phyloP scores from a whole-genome alignment of 2,888 invertebrate genomes.

The Oxytorus armatus region DNA sequence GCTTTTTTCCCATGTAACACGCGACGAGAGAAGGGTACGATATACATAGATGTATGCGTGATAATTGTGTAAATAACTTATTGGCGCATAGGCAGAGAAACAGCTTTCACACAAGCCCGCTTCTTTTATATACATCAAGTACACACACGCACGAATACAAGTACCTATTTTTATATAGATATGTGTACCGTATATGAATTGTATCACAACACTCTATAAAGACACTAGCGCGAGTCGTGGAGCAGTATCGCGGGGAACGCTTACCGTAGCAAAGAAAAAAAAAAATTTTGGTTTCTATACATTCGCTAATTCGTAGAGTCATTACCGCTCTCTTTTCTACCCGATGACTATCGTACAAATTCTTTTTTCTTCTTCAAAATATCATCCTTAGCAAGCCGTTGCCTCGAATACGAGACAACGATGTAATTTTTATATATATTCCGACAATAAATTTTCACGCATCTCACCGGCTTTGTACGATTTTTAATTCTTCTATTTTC shows the following conservation, averaged over 20 bases:
- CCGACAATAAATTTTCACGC: background rate
- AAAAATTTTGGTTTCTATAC: slow-evolving; percentile 33
- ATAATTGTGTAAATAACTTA: slow-evolving; percentile 39
- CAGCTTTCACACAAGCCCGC: slow-evolving; percentile 54
- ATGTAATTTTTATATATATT: background rate
- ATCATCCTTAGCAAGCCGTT: too few relatives aligned
- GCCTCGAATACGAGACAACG: too few relatives aligned
- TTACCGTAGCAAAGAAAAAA: slow-evolving; percentile 1
- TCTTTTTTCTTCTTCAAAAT: slow-evolving; percentile 11
- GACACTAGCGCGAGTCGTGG: slow-evolving; percentile 10
- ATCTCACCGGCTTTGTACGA: too few relatives aligned
- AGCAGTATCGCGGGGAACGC: too few relatives aligned
- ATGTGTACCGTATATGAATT: background rate
- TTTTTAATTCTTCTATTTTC: too few relatives aligned
- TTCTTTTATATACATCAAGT: slow-evolving; percentile 26
- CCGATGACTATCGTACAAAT: slow-evolving; percentile 5
- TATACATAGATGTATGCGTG: background rate
- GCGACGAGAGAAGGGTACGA: too few relatives aligned
- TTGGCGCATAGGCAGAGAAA: slow-evolving; percentile 28
- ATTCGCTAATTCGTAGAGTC: slow-evolving; percentile 49
- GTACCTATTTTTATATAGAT: slow-evolving; percentile 5
- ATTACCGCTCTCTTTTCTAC: slow-evolving; percentile 52
- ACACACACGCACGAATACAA: background rate
- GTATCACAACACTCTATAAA: slow-evolving; percentile 31
- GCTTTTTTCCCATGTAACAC: too few relatives aligned